These are phyloP conservation scores for rat (Rattus norvegicus) DNA, from an alignment of 2,113 vertebrate species.

Conservation along the genomic window GRCr8 NC_086019.1:210673501-210674000, in stretches of 20 bases:
- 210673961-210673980: background rate
- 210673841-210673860: slow-evolving; percentile 92
- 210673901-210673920: background rate
- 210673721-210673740: fast-evolving
- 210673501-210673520: slow-evolving; percentile 88
- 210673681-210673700: slow-evolving; percentile 58
- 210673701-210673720: fast-evolving
- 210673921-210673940: fast-evolving
- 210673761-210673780: slow-evolving; percentile 89
- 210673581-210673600: background rate
- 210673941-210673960: too few species aligned
- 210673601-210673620: background rate
- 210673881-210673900: background rate
- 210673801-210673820: slow-evolving; percentile 91
- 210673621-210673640: background rate
- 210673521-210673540: slow-evolving; percentile 89
- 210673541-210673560: slow-evolving; percentile 89
- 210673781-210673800: slow-evolving; percentile 92
- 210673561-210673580: slow-evolving; percentile 88
- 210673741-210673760: slow-evolving; percentile 89
- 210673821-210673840: slow-evolving; percentile 89
- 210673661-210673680: background rate
- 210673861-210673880: slow-evolving; percentile 88
- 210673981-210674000: slow-evolving; percentile 90
- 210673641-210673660: background rate